phyloP scores from a whole-genome alignment of 2,797 vertebrate species.

The Zalophus californianus region DNA sequence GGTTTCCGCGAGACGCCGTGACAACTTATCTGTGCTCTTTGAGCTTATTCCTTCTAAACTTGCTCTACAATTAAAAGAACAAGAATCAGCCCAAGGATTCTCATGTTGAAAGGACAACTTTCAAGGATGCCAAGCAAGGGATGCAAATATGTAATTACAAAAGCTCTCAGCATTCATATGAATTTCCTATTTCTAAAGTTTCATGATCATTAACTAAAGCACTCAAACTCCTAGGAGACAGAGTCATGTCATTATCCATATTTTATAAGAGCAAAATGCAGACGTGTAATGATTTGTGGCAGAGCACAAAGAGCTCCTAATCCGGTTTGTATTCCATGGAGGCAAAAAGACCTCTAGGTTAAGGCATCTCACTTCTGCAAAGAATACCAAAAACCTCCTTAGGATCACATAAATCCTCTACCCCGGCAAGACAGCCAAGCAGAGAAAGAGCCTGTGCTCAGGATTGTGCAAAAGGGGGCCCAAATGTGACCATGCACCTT shows the following conservation, averaged over 20 bases:
- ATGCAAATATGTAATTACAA: conserved; percentile 53
- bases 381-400: conserved; percentile 43
- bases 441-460: background rate
- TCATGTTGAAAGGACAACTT: background rate
- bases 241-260: conserved; percentile 39
- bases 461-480: background rate
- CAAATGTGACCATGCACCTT: background rate
- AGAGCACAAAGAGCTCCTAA: conserved; percentile 61
- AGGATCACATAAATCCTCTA: background rate
- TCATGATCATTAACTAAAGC: conserved; percentile 73
- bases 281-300: conserved; percentile 58
- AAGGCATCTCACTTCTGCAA: conserved; percentile 42
- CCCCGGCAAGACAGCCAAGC: background rate
- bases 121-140: conserved; percentile 46
- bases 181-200: conserved; percentile 64
- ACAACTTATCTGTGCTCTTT: background rate
- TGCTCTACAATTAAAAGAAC: conserved; percentile 16
- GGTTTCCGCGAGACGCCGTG: background rate
- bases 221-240: conserved; percentile 64
- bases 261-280: conserved; percentile 52
- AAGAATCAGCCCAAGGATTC: background rate
- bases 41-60: background rate
- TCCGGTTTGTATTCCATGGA: conserved; percentile 29
- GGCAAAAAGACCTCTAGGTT: conserved; percentile 30
- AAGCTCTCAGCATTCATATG: conserved; percentile 21